These are phyloP conservation scores for Seira musarum DNA, from an alignment of 2,888 invertebrate genomes.

Conservation along the genomic window DNA sequence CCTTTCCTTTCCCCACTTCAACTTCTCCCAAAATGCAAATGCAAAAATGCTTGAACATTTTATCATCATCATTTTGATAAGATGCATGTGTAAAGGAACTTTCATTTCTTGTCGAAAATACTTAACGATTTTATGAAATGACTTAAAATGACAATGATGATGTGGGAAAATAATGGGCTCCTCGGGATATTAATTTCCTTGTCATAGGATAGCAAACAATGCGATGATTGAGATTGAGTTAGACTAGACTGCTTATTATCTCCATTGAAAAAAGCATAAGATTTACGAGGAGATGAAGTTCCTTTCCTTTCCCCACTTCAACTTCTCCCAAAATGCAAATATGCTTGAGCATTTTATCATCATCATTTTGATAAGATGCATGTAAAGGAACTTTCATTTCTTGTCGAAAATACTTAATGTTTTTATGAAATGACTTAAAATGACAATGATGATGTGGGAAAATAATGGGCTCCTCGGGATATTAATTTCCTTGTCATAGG, in stretches of 20 bases:
- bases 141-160: slow-evolving; percentile 41
- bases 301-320: not conserved
- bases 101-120: slow-evolving; percentile 39
- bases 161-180: slow-evolving; percentile 37
- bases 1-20: not conserved
- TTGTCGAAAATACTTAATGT: slow-evolving; percentile 33
- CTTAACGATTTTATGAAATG: slow-evolving; percentile 14
- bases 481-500: slow-evolving; percentile 38
- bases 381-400: slow-evolving; percentile 31
- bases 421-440: slow-evolving; percentile 25
- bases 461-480: slow-evolving; percentile 32
- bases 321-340: not conserved
- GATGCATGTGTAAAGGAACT: slow-evolving; percentile 24
- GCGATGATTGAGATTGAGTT: not conserved
- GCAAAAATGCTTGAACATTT: not conserved
- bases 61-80: not conserved
- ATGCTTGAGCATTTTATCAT: not conserved
- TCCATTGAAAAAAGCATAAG: not conserved
- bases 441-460: slow-evolving; percentile 43
- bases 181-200: slow-evolving; percentile 36
- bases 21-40: not conserved
- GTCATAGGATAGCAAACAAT: slow-evolving; percentile 15
- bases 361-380: not conserved
- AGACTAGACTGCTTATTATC: not conserved
- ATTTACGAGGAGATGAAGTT: not conserved